Evolutionary conservation across 2,113 vertebrate genomes (phyloP).

Genomic region (Peromyscus polionotus): DNA sequence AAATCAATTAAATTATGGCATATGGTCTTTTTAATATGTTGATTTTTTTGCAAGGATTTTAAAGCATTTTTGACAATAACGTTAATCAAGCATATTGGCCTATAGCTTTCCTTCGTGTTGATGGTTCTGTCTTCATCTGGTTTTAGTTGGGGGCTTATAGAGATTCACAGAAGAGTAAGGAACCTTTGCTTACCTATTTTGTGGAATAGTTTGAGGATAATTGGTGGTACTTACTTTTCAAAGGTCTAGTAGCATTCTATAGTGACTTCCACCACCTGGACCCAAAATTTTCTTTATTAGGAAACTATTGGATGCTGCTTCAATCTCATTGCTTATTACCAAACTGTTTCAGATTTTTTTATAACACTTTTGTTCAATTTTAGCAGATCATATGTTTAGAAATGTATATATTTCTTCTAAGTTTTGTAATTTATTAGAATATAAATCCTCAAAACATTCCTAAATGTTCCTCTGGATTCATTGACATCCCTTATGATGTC

Average conservation of each 20-base stretch:
- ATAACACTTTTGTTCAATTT: background rate
- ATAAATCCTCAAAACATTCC: background rate
- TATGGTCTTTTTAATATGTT: background rate
- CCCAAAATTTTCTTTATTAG: background rate
- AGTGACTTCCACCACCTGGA: background rate
- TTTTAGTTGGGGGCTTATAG: background rate
- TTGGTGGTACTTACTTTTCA: background rate
- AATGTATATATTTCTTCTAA: background rate
- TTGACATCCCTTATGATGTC: background rate
- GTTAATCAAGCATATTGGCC: background rate
- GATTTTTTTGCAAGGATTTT: background rate
- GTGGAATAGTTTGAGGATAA: background rate
- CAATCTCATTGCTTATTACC: background rate
- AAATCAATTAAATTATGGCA: background rate
- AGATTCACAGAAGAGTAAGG: background rate
- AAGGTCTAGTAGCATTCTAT: background rate
- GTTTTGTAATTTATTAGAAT: background rate
- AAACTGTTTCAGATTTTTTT: background rate
- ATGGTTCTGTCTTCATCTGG: background rate
- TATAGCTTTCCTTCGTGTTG: background rate
- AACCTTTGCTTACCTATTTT: background rate
- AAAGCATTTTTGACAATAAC: background rate
- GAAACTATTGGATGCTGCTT: background rate
- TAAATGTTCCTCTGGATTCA: background rate
- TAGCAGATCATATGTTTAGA: background rate